Evolutionary conservation across 1,140 invertebrate genomes (phyloP), one percentile per base, ranked within the genome.

Genomic region (Melanaphis sacchari): DNA sequence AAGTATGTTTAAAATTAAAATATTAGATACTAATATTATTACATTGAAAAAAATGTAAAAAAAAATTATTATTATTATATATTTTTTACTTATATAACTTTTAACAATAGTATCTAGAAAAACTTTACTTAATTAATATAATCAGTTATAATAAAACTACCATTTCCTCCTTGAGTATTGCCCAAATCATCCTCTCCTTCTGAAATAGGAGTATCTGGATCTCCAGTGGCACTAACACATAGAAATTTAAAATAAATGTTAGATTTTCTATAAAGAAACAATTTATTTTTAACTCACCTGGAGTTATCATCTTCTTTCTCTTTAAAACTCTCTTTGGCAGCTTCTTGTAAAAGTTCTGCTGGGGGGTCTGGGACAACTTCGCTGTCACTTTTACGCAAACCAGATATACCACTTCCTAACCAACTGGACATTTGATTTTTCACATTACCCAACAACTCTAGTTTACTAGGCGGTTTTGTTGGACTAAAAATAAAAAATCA

Each of bases 381-480:
- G 21, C 92, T 90, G 40, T 94, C 94, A 76, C 52, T 92, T 96
- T 96, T 97, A 94, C 97, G 96, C 93, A 98, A 95, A 94, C 97
- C 97, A 1, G 97, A 89, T 90, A 94, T 94, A 66, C 97, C 97
- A 26, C 97, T 96, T 91, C 97, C 97, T 88, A 97, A 95, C 97
- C 97, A 98, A 85, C 89, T 94, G 24, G 96, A 97, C 96, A 97
- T 97, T 95, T 97, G 97, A 85, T 96, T 97, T 95, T 98, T 98
- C 84, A 98, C 97, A 94, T 97, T 97, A 93, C 97, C 97, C 94
- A 98, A 96, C 96, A 98, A 97, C 94, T 97, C 97, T 94, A 97
- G 94, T 94, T 97, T 97, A 95, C 97, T 97, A 94, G 96, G 96
- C 22, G 95, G 96, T 95, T 97, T 97, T 54, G 96, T 96, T 43